Base-by-base conservation (phyloP, 2,888 invertebrate genomes). In the Biston stratarius region DNA sequence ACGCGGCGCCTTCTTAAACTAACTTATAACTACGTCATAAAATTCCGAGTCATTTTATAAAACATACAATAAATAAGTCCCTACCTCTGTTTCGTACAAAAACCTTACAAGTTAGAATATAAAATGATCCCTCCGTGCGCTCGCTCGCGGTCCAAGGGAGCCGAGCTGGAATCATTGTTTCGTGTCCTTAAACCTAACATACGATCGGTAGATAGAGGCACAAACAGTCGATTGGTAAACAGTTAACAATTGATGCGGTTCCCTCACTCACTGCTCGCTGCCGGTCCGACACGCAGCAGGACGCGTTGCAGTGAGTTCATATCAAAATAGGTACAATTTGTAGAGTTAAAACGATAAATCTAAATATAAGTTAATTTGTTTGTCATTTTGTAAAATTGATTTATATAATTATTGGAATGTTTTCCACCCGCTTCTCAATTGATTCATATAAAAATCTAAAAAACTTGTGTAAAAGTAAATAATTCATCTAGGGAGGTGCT, bases 351-450 rank as follows among this genome's bases (percentile, higher is more conserved):
- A 72, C 64, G 71, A 77, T 71, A 62, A 64, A 1, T 8, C 42
- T 72, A 72, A 69, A 63, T 56, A 63, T 67, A 66, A 69, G 15
- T 71, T 72, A 68, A 38, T 66, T 72, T 75, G 71, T 76, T 55
- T 55, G 55, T 55, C 72, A 73, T 74, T 71, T 71, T 74, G 73
- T 74, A 77, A 74, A 78, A 72, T 75, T 74, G 49, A 44, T 67
- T 55, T 67, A 53, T 74, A 74, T 69, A 48, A 77, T 75, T 74
- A 76, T 76, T 73, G 63, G 66, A 67, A 65, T 62, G 65, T 53
- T 56, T 24, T 52, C 44, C 49, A 61, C 62, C 62, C 64, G 45
- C 24, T 36, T 61, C 53, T 61, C 47, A 12, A 44, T 64, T 49
- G 15, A 59, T 67, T 70, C 15, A 52, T 73, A 69, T 67, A 69